Percentiles rank a stretch among this genome's conserved stretches.
Conservation (phyloP, 64 coral and sea anemone species). For the Orbicella faveolata region DNA sequence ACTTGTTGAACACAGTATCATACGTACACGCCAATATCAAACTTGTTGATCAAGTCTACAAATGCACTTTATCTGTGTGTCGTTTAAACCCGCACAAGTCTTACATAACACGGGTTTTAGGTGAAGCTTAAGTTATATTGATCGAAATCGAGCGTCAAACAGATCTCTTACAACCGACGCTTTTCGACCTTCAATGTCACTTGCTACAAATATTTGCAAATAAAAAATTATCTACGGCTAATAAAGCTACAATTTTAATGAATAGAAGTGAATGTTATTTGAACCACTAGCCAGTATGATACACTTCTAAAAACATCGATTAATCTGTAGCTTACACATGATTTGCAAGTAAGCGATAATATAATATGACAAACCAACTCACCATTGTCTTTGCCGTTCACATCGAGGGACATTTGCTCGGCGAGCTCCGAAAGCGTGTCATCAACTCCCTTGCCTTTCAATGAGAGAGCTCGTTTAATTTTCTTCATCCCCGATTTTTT, state of each 20-base stretch:
- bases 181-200: not conserved
- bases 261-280: not conserved
- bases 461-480: conserved; percentile 67
- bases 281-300: not conserved
- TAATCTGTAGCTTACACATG: not conserved
- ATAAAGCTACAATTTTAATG: not conserved
- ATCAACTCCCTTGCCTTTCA: conserved; percentile 55
- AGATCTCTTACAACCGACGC: not conserved
- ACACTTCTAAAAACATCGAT: not conserved
- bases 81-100: not conserved
- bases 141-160: not conserved
- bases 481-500: conserved; percentile 36
- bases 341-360: not conserved
- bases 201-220: not conserved
- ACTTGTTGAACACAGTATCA: not conserved
- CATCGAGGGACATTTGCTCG: conserved; percentile 53
- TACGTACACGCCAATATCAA: not conserved
- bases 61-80: not conserved
- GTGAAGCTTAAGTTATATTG: not conserved
- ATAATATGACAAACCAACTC: not conserved
- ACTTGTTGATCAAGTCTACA: not conserved
- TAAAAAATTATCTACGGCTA: not conserved
- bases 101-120: not conserved
- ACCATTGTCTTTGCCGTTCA: conserved; percentile 63
- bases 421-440: conserved; percentile 51